phyloP scores from a whole-genome alignment of 1,140 invertebrate species.

The Drosophila grimshawi region DNA sequence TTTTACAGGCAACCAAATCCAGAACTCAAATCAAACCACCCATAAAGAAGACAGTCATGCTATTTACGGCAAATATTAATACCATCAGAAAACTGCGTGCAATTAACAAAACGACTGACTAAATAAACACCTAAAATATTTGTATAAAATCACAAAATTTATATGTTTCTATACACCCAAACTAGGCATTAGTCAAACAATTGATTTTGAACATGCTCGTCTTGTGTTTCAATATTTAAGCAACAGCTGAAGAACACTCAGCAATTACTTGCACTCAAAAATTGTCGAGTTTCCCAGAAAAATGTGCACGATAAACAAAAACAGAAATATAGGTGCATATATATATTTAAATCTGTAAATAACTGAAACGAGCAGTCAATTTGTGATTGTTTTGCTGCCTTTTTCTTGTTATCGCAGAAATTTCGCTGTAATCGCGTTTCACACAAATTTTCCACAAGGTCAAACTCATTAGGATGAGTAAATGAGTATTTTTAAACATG shows the following conservation, averaged over 20 bases:
- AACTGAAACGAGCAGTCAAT: slow-evolving; percentile 10
- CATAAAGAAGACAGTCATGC: slow-evolving; percentile 23
- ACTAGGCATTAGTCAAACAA: no score
- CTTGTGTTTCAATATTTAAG: no score
- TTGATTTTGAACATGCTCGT: no score
- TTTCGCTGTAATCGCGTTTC: slow-evolving; percentile 37
- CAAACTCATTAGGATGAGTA: slow-evolving; percentile 66
- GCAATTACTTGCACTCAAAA: not conserved
- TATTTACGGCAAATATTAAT: slow-evolving; percentile 21
- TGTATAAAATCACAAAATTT: not conserved
- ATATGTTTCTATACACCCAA: slow-evolving; percentile 4
- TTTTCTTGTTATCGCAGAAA: slow-evolving; percentile 35
- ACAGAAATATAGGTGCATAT: no score
- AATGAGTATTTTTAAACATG: not conserved
- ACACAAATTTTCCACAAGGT: slow-evolving; percentile 54
- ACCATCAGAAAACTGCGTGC: slow-evolving; percentile 8
- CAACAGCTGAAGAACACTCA: no score
- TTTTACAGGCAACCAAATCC: not conserved
- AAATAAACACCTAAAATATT: not conserved
- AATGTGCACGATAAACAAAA: not conserved
- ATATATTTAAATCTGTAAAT: not conserved
- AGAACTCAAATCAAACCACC: not conserved
- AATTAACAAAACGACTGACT: slow-evolving; percentile 19
- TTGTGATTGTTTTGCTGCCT: not conserved
- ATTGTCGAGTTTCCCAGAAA: not conserved